Conservation (phyloP, 2,888 invertebrate genomes). For the Mechanitis mazaeus region DNA sequence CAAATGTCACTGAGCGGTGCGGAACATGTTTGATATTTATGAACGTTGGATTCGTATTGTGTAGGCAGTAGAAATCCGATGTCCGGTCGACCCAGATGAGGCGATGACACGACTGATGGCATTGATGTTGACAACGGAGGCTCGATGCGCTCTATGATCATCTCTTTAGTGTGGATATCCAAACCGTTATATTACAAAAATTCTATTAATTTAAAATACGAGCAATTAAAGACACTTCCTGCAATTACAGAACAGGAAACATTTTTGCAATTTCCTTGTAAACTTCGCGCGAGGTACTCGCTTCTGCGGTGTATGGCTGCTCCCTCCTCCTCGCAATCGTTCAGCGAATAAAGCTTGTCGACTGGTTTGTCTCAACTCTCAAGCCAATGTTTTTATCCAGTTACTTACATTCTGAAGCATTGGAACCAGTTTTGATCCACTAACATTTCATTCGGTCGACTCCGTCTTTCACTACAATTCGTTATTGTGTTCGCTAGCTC, state of each 20-base stretch:
- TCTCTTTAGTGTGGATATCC: not conserved
- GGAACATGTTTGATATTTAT: conserved; percentile 42
- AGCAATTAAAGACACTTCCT: conserved; percentile 22
- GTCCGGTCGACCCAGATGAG: conserved; percentile 69
- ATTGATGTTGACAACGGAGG: conserved; percentile 45
- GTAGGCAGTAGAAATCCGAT: conserved; percentile 50
- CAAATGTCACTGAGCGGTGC: conserved; percentile 41
- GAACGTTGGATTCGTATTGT: conserved; percentile 43
- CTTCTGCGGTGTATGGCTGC: not conserved
- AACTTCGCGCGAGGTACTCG: not conserved
- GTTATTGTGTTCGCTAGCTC: conserved; percentile 48
- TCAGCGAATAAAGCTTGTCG: conserved; percentile 39
- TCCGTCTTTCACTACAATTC: conserved; percentile 67
- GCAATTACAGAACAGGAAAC: conserved; percentile 22
- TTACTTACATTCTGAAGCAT: conserved; percentile 73
- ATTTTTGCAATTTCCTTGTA: conserved; percentile 35
- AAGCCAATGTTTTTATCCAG: conserved; percentile 71
- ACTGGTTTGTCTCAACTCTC: conserved; percentile 70
- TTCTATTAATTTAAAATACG: conserved; percentile 14
- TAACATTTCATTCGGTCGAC: conserved; percentile 58
- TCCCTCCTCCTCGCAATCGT: conserved; percentile 10
- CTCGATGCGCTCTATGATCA: conserved; percentile 39
- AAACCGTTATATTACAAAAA: conserved; percentile 1
- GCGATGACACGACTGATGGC: conserved; percentile 62
- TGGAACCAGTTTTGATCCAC: conserved; percentile 68